Evolutionary conservation across 2,797 vertebrate species (phyloP), one percentile per base, ranked within the genome.

Genomic region (Arrhamphus sclerolepis): DNA sequence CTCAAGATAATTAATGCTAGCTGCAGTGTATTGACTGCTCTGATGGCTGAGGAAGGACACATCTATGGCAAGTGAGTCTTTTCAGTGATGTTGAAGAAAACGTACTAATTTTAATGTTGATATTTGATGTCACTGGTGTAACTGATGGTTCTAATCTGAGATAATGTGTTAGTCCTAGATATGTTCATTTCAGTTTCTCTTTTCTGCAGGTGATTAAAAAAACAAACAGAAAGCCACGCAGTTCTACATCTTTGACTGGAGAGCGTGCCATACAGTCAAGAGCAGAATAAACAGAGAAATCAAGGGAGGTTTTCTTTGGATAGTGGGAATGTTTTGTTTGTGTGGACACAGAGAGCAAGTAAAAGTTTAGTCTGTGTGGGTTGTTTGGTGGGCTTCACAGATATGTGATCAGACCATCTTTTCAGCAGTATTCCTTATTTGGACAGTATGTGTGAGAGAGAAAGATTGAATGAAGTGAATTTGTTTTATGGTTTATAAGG

Each of bases 401-500:
- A 44, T 16, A 31, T n/a, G 41, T 40, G 44, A 56, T 21, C 16
- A 65, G 13, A 19, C 18, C 24, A 11, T 16, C 42, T 56, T 13
- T 64, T 34, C 17, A 16, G 29, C 1, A 40, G 24, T 18, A 2
- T 43, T 56, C 53, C 16, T 46, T 44, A 22, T 65, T 47, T 38
- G 34, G 34, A 38, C 13, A 38, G 14, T 38, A 13, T 38, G 34
- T 13, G 4, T 38, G 34, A 31, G 18, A 11, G 16, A 54, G 31
- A 56, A 5, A 17, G 24, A 46, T 7, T 47, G 24, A 66, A 46
- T 64, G 49, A 22, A 1, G 6, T 20, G 0, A 28, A 42, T 54
- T 54, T 62, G 62, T 80, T 78, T 69, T 29, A 47, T 44, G 41
- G 22, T 19, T 70, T 60, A 67, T 24, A 67, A 81, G 71, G 79